Evolutionary conservation across 2,113 vertebrate genomes (phyloP).

Genomic region (Rynchops niger): DNA sequence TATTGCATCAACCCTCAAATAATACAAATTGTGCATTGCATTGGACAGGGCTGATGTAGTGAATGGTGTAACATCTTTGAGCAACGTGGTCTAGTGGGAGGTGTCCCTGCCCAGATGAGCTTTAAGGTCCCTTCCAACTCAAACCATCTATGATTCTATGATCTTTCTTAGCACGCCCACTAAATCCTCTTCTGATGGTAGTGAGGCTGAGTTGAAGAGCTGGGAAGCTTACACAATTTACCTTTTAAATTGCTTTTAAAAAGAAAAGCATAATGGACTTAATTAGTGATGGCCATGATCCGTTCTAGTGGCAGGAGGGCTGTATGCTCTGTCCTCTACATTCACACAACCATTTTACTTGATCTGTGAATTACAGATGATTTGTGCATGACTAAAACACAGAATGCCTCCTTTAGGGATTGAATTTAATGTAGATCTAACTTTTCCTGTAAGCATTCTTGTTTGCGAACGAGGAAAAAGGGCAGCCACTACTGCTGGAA

Average conservation of each 20-base stretch:
- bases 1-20: background rate
- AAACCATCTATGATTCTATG: background rate
- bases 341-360: background rate
- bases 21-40: background rate
- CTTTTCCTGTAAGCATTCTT: background rate
- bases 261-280: background rate
- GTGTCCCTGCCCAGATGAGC: background rate
- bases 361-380: background rate
- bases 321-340: background rate
- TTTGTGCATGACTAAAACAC: background rate
- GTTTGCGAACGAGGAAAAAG: background rate
- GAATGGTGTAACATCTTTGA: background rate
- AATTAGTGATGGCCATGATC: background rate
- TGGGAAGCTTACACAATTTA: background rate
- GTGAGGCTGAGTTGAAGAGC: background rate
- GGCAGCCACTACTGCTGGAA: background rate
- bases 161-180: background rate
- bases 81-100: background rate
- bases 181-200: background rate
- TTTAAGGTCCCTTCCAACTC: background rate
- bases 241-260: background rate
- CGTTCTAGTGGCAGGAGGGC: background rate
- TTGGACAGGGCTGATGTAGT: background rate
- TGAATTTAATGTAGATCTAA: background rate
- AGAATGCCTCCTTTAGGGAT: background rate